Evolutionary conservation across 2,113 vertebrate species (phyloP).

Genomic region (Peromyscus maniculatus): DNA sequence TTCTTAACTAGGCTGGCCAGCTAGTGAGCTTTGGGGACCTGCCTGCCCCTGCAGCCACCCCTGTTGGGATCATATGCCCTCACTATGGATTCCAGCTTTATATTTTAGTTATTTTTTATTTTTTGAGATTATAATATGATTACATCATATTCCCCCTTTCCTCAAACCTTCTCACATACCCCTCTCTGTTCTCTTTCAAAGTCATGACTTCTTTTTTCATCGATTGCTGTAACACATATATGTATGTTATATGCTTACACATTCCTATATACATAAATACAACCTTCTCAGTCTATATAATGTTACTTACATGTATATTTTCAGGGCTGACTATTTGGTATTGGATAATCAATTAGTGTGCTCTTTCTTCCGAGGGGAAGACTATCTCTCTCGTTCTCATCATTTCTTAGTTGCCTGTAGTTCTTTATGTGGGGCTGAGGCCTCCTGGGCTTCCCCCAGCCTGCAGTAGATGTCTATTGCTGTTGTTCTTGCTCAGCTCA

Average conservation of each 20-base stretch:
- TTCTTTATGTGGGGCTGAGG: neutral
- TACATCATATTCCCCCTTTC: neutral
- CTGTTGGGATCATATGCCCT: neutral
- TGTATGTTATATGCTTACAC: neutral
- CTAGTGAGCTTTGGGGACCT: neutral
- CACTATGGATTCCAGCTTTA: neutral
- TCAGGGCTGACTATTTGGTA: neutral
- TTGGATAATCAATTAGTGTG: neutral
- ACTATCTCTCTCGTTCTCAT: neutral
- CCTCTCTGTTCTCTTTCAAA: neutral
- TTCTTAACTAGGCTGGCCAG: neutral
- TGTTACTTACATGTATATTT: neutral
- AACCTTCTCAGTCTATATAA: too few species aligned
- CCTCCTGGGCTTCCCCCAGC: neutral
- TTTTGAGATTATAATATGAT: neutral
- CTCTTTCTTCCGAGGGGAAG: neutral
- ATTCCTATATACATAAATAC: neutral
- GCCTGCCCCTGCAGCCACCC: neutral
- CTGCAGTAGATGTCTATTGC: neutral
- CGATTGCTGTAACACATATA: too few species aligned
- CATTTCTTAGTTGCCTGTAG: neutral
- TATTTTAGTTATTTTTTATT: neutral
- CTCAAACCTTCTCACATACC: neutral
- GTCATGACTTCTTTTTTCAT: neutral
- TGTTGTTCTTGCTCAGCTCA: neutral